Percentiles rank a stretch among this genome's conserved stretches.
Conservation (phyloP, 2,888 invertebrate genomes). For the Entomobrya multifasciata region DNA sequence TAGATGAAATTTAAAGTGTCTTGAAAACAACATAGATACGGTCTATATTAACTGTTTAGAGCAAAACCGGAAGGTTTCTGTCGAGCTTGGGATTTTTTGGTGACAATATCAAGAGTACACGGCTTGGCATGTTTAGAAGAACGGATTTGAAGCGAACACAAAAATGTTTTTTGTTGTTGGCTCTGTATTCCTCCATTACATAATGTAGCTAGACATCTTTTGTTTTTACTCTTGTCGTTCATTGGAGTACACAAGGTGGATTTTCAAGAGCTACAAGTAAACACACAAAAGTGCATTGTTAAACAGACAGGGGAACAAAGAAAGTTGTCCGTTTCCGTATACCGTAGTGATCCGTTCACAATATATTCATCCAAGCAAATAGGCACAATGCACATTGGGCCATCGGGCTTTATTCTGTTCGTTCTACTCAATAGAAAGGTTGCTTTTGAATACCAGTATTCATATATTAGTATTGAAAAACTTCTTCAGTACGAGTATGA, state of each 20-base stretch:
- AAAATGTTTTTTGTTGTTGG: slow-evolving; percentile 1
- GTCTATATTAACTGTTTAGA: slow-evolving; percentile 1
- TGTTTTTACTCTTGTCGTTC: neutral
- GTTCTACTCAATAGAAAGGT: too few species aligned
- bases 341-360: slow-evolving; percentile 8
- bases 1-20: slow-evolving; percentile 34
- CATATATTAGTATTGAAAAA: too few species aligned
- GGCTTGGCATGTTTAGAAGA: slow-evolving; percentile 52
- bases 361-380: too few species aligned
- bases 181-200: neutral
- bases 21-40: slow-evolving; percentile 30
- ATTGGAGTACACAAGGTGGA: slow-evolving; percentile 2
- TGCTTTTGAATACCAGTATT: neutral
- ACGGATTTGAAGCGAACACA: slow-evolving; percentile 35
- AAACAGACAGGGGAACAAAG: neutral
- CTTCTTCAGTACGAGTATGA: too few species aligned
- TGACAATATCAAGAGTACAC: slow-evolving; percentile 39
- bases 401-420: too few species aligned
- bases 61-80: neutral
- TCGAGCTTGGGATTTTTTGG: slow-evolving; percentile 5
- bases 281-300: slow-evolving; percentile 43
- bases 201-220: neutral
- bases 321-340: too few species aligned
- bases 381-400: slow-evolving; percentile 4
- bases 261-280: slow-evolving; percentile 38